Evolutionary conservation across 2,888 invertebrate species (phyloP).

Genomic region (Sphaerophoria taeniata): DNA sequence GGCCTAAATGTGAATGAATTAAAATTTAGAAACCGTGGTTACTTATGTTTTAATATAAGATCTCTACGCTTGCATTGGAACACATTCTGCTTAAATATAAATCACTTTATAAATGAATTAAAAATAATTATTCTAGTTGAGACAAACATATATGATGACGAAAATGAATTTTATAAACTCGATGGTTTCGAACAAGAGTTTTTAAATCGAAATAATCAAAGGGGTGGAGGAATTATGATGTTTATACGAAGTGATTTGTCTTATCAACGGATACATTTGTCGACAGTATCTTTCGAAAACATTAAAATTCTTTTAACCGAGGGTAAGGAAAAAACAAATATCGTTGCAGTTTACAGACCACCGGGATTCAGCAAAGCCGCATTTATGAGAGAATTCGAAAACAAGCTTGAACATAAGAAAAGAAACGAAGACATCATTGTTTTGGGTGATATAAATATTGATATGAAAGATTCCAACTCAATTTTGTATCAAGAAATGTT

Average conservation of each 20-base stretch:
- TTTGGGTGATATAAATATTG: constrained; percentile 30
- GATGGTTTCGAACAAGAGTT: constrained; percentile 8
- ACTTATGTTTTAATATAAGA: constrained; percentile 15
- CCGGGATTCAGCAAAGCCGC: constrained; percentile 10
- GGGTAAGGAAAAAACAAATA: background rate
- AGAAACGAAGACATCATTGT: too few relatives aligned
- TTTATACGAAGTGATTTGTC: background rate
- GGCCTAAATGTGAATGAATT: constrained; percentile 33
- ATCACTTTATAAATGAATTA: constrained; percentile 12
- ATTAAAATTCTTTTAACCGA: constrained; percentile 7
- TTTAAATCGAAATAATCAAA: background rate
- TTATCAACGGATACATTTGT: background rate
- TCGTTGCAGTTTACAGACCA: constrained; percentile 20
- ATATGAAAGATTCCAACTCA: background rate
- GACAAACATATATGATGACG: constrained; percentile 12
- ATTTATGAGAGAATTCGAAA: constrained; percentile 5
- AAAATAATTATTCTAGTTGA: constrained; percentile 16
- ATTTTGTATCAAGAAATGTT: constrained; percentile 2
- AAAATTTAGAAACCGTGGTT: background rate
- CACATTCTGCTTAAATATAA: constrained; percentile 14
- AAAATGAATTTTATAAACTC: background rate
- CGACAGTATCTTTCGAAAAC: background rate
- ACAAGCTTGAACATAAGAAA: background rate
- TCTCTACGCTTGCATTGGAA: constrained; percentile 22
- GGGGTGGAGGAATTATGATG: constrained; percentile 3